Percentiles rank a stretch among this genome's conserved stretches.
Evolutionary conservation across 1,140 invertebrate genomes (phyloP).

Genomic region (Pteromalus puparum): DNA sequence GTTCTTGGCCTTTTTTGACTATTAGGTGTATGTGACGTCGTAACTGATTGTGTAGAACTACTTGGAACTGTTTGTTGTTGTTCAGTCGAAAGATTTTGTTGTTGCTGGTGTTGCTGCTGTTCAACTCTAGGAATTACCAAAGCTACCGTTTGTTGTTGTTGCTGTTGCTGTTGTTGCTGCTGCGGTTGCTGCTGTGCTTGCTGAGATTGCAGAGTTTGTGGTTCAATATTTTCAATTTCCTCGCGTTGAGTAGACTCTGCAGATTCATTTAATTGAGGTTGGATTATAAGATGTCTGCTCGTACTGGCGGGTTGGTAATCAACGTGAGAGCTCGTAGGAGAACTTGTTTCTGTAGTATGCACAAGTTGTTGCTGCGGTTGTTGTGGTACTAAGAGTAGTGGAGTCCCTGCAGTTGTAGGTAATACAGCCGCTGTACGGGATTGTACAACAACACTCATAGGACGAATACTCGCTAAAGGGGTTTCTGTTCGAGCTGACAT

Average conservation of each 20-base stretch:
- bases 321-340: conserved; percentile 76
- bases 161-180: neutral
- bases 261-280: conserved; percentile 70
- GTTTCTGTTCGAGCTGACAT: conserved; percentile 90
- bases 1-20: conserved; percentile 78
- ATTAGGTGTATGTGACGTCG: conserved; percentile 77
- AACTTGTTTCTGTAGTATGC: conserved; percentile 75
- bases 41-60: conserved; percentile 77
- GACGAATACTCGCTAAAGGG: conserved; percentile 92
- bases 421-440: conserved; percentile 87
- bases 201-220: conserved; percentile 61
- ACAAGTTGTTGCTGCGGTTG: conserved; percentile 74
- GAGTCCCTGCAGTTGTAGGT: conserved; percentile 79
- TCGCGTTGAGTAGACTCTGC: conserved; percentile 72
- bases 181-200: conserved; percentile 69
- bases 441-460: conserved; percentile 88
- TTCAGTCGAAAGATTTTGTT: conserved; percentile 72
- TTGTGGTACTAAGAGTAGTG: conserved; percentile 80
- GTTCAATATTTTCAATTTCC: conserved; percentile 73
- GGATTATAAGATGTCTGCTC: conserved; percentile 69
- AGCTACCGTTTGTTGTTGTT: conserved; percentile 80
- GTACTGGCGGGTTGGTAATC: conserved; percentile 74
- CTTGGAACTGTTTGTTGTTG: conserved; percentile 77
- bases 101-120: conserved; percentile 70
- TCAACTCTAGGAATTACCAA: conserved; percentile 85